phyloP scores from a whole-genome alignment of 2,888 invertebrate species.

The Seira musarum region DNA sequence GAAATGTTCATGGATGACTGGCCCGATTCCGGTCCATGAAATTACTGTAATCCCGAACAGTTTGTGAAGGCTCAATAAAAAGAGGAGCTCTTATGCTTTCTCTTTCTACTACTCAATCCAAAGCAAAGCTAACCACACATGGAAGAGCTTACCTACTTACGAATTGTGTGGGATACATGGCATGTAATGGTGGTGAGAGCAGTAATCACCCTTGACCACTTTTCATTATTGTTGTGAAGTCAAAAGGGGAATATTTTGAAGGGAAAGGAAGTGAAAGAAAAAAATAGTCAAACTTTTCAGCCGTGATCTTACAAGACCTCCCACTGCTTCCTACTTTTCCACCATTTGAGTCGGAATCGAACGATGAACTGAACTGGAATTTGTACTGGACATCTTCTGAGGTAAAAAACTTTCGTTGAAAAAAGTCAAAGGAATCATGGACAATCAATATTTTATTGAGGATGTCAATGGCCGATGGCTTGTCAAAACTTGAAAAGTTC shows the following conservation, averaged over 20 bases:
- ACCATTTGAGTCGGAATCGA: too few species aligned
- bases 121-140: neutral
- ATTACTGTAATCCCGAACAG: conserved; percentile 17
- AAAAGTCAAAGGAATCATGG: conserved; percentile 39
- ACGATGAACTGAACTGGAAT: neutral
- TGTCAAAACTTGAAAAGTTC: conserved; percentile 4
- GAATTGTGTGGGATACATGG: neutral
- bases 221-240: conserved; percentile 28
- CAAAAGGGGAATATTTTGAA: conserved; percentile 4
- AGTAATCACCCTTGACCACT: conserved; percentile 56
- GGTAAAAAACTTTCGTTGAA: neutral
- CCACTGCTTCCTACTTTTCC: conserved; percentile 23
- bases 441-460: conserved; percentile 51
- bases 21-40: conserved; percentile 26
- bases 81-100: neutral
- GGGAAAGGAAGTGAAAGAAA: neutral
- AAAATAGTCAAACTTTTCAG: conserved; percentile 22
- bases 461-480: conserved; percentile 50
- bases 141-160: neutral
- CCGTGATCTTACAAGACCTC: conserved; percentile 22
- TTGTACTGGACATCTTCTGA: neutral
- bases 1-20: conserved; percentile 40
- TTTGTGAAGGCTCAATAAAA: conserved; percentile 3
- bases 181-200: conserved; percentile 34
- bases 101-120: neutral